Evolutionary conservation across 2,113 vertebrate genomes (phyloP).

Genomic region (Cyanistes caeruleus): DNA sequence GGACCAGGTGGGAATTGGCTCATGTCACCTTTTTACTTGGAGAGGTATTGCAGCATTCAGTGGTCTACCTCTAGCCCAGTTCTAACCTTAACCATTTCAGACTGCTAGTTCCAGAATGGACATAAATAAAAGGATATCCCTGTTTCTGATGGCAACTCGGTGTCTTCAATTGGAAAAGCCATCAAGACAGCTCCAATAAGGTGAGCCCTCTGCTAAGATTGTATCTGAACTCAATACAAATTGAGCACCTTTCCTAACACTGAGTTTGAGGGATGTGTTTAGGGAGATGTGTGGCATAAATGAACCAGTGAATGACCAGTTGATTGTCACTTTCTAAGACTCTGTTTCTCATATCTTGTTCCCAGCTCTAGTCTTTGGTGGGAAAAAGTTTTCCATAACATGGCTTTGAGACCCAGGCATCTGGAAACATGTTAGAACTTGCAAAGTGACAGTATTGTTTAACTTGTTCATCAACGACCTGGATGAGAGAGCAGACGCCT

Average conservation of each 20-base stretch:
- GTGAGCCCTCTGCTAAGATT: not conserved
- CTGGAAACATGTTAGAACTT: not conserved
- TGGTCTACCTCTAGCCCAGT: not conserved
- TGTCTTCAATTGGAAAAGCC: not conserved
- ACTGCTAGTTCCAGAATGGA: not conserved
- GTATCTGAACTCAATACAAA: not conserved
- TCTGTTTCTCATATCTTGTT: not conserved
- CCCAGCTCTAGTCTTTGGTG: not conserved
- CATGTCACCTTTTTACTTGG: not conserved
- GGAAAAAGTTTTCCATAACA: not conserved
- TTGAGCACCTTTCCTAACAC: not conserved
- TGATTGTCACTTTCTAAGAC: not conserved
- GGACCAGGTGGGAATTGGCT: not conserved
- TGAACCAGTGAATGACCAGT: not conserved
- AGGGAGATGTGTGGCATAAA: not conserved
- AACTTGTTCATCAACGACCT: not conserved
- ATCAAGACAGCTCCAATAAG: not conserved
- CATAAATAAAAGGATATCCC: not conserved
- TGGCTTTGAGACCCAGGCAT: not conserved
- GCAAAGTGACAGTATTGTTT: not conserved
- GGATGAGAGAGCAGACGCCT: not conserved
- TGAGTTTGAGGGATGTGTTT: not conserved
- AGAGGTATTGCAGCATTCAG: not conserved
- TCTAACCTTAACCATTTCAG: not conserved
- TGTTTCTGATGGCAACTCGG: not conserved